Base-by-base conservation (phyloP, 2,797 vertebrate species). In the Phataginus tricuspis region DNA sequence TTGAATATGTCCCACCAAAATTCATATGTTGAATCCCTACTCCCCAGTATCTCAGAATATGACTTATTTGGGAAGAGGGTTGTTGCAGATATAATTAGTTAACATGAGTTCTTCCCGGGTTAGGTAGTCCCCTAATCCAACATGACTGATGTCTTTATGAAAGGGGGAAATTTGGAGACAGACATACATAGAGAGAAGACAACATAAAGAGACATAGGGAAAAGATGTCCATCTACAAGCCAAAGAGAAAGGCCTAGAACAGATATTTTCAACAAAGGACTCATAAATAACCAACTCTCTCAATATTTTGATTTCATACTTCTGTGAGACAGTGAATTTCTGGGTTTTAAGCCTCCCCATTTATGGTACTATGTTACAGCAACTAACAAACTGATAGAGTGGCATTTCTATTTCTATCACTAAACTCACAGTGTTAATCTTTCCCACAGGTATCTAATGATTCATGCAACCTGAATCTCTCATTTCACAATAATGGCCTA, bases 401-500 rank as follows among this genome's bases (percentile, higher is more conserved):
- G 57, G 5, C 34, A 27, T 1, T 61, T 2, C 4, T 34, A 0
- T 31, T 59, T 19, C 10, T 27, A 55, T 29, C 53, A 31, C 51
- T 45, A 85, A 66, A 75, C 16, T 80, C 80, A 71, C 4, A 78
- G 21, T 71, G 88, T 53, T 16, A 31, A 0, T 29, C 5, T 77
- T 87, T 74, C 18, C 55, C 57, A 86, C 25, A 55, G 13, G 4
- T 51, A 83, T 49, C 13, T 12, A 72, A 23, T 37, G 21, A 42
- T 83, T 66, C 14, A 27, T 34, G 4, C 8, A 64, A 49, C 10
- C 49, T 59, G 10, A 77, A 64, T 11, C 1, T 77, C 49, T 90
- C 37, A 72, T 64, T 94, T 84, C 11, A 92, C n/a, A 42, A 92
- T 55, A 86, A 49, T 64, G 23, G 45, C 63, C 4, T 49, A 14